phyloP scores from a whole-genome alignment of 2,113 vertebrate genomes.

The Numenius arquata region DNA sequence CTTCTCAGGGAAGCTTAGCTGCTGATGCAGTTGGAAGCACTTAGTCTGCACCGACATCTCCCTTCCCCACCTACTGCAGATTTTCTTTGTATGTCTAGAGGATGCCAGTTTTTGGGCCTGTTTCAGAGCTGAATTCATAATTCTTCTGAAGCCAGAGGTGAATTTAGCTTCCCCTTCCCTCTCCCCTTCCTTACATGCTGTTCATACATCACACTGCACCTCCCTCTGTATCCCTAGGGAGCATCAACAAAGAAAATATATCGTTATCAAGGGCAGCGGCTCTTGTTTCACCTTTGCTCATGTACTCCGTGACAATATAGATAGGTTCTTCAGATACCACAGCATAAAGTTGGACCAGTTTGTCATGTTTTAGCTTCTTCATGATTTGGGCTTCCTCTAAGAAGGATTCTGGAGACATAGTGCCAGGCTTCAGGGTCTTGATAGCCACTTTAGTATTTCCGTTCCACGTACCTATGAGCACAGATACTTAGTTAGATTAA shows the following conservation, averaged over 20 bases:
- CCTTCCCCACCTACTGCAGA: neutral
- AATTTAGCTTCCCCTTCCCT: neutral
- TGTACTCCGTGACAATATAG: slow-evolving; percentile 97
- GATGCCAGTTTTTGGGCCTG: neutral
- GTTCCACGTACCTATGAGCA: slow-evolving; percentile 91
- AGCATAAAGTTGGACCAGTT: slow-evolving; percentile 95
- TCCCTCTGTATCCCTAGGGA: neutral
- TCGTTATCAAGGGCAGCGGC: neutral
- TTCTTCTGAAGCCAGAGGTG: neutral
- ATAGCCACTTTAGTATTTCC: slow-evolving; percentile 99
- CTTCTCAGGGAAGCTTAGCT: neutral
- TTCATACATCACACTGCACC: neutral
- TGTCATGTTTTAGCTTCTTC: slow-evolving; percentile 97
- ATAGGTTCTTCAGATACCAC: slow-evolving; percentile 98
- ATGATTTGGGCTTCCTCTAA: slow-evolving; percentile 99
- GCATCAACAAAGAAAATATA: neutral
- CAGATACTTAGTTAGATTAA: slow-evolving; percentile 45
- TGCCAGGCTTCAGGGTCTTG: slow-evolving; percentile 97
- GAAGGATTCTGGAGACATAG: slow-evolving; percentile 98
- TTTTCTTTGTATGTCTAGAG: neutral
- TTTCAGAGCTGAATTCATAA: neutral
- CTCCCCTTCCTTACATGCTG: neutral
- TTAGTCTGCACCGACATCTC: neutral
- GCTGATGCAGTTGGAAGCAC: neutral
- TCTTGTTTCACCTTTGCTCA: slow-evolving; percentile 88